These are phyloP conservation scores for Sweltsa coloradensis DNA, from an alignment of 1,140 invertebrate genomes.

Conservation along the genomic window DNA sequence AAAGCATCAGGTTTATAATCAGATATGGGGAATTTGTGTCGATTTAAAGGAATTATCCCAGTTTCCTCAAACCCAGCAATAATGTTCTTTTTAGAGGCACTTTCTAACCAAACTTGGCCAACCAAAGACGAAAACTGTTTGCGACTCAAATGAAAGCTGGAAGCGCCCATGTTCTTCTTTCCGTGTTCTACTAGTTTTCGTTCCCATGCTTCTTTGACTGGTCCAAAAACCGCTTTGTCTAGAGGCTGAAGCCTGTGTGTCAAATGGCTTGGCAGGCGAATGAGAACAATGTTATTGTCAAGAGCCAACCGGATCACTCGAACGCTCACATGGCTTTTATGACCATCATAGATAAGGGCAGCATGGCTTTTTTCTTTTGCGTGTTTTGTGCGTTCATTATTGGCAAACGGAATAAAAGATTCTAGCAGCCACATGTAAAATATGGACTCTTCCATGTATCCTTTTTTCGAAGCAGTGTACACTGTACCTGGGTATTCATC, in stretches of 20 bases:
- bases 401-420: slow-evolving; percentile 2
- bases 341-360: slow-evolving; percentile 20
- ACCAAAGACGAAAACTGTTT: background rate
- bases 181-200: slow-evolving; percentile 16
- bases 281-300: slow-evolving; percentile 18
- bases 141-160: background rate
- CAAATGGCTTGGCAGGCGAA: slow-evolving; percentile 23
- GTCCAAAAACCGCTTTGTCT: slow-evolving; percentile 21
- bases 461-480: slow-evolving; percentile 23
- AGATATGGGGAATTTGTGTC: slow-evolving; percentile 13
- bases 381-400: background rate
- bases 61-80: slow-evolving; percentile 12
- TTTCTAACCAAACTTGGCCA: background rate
- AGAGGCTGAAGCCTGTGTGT: slow-evolving; percentile 22
- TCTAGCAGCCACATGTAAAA: slow-evolving; percentile 22
- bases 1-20: background rate
- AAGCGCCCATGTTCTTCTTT: slow-evolving; percentile 15
- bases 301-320: slow-evolving; percentile 18
- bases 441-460: slow-evolving; percentile 23
- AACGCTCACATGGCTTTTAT: slow-evolving; percentile 20
- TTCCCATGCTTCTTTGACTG: slow-evolving; percentile 24
- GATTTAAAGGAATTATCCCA: slow-evolving; percentile 13
- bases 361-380: slow-evolving; percentile 11
- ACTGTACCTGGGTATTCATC: slow-evolving; percentile 21
- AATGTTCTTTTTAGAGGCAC: slow-evolving; percentile 8